Evolutionary conservation across 2,113 vertebrate species (phyloP).

Genomic region (Mesocricetus auratus): DNA sequence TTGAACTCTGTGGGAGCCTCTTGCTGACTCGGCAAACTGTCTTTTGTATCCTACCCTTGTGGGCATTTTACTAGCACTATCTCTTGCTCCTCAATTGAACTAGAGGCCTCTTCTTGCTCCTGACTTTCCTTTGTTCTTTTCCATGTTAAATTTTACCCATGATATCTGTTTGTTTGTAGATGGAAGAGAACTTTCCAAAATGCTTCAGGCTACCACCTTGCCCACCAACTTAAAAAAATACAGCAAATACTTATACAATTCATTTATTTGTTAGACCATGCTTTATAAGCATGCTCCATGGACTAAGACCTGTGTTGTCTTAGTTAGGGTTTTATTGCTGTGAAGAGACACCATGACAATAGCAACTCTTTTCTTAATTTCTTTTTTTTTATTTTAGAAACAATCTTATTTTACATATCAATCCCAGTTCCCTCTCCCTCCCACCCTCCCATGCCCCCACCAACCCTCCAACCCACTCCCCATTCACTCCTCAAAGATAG

Average conservation of each 20-base stretch:
- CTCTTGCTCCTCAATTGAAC: not conserved
- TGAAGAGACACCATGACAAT: not conserved
- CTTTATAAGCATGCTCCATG: not conserved
- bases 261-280: not conserved
- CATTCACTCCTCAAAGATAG: too few species aligned
- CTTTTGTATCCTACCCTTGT: not conserved
- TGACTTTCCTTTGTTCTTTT: not conserved
- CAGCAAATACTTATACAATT: not conserved
- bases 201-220: not conserved
- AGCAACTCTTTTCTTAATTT: too few species aligned
- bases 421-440: too few species aligned
- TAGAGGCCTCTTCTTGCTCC: not conserved
- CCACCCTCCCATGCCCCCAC: too few species aligned
- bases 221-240: not conserved
- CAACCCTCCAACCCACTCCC: too few species aligned
- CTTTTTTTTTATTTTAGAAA: too few species aligned
- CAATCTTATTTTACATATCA: too few species aligned
- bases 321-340: not conserved
- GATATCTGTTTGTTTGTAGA: not conserved
- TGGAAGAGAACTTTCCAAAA: not conserved
- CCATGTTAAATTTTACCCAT: not conserved
- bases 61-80: not conserved
- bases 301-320: not conserved
- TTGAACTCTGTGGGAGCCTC: too few species aligned
- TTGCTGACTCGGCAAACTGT: not conserved